Evolutionary conservation across 2,888 invertebrate genomes (phyloP).

Genomic region (Drosophila nr. medialis): DNA sequence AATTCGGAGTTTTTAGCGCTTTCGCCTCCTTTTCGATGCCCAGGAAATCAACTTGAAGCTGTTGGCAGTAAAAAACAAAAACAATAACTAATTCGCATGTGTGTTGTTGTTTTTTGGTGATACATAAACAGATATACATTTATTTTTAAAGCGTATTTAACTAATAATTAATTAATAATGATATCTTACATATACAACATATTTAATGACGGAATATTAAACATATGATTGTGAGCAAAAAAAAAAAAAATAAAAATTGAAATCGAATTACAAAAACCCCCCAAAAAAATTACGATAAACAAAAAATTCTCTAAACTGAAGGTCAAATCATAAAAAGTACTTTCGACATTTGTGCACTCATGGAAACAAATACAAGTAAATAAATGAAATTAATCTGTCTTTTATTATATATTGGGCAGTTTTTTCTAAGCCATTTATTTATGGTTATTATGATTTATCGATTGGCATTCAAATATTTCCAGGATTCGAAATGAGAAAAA

Average conservation of each 20-base stretch:
- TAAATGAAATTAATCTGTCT: conserved; percentile 21
- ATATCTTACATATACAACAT: conserved; percentile 56
- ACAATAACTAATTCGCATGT: conserved; percentile 67
- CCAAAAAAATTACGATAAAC: conserved; percentile 16
- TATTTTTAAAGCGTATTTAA: conserved; percentile 68
- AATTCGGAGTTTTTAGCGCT: conserved; percentile 24
- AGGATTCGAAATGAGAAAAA: neutral
- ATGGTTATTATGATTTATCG: too few species aligned
- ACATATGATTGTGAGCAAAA: conserved; percentile 69
- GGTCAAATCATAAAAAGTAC: conserved; percentile 32
- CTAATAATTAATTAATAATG: conserved; percentile 34
- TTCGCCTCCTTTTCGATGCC: conserved; percentile 35
- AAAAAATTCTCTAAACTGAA: conserved; percentile 40
- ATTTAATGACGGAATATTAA: conserved; percentile 72
- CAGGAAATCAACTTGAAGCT: conserved; percentile 24
- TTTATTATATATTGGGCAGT: neutral
- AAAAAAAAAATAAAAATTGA: conserved; percentile 7
- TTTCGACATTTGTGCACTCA: conserved; percentile 75
- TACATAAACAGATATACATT: conserved; percentile 56
- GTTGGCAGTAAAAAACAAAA: conserved; percentile 28
- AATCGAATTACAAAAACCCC: conserved; percentile 11
- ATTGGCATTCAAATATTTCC: neutral
- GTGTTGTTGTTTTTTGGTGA: conserved; percentile 65
- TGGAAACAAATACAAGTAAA: conserved; percentile 73
- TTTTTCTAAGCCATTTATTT: neutral